Conservation (phyloP, 2,113 vertebrate genomes). For the Ploceus nigricollis region DNA sequence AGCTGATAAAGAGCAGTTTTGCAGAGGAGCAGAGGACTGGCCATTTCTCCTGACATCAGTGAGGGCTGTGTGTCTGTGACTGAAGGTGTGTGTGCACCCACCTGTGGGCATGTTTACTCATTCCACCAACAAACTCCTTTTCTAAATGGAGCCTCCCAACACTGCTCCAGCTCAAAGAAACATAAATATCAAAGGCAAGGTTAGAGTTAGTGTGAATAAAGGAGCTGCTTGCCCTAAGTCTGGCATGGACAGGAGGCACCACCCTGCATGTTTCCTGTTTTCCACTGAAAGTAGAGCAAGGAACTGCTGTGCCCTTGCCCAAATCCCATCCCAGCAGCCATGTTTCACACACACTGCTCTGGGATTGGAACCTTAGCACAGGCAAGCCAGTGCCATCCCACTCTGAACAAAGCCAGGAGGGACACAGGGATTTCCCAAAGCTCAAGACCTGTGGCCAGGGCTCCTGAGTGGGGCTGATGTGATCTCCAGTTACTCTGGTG, state of each 20-base stretch:
- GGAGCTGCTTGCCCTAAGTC: background rate
- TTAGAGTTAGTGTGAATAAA: background rate
- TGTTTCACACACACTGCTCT: background rate
- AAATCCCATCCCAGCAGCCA: background rate
- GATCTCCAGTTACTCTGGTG: background rate
- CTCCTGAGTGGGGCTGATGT: background rate
- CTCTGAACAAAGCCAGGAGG: background rate
- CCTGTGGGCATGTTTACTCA: accelerated
- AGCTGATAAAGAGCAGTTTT: background rate
- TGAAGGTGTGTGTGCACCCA: background rate
- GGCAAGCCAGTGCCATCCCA: accelerated
- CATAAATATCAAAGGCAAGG: slow-evolving; percentile 11
- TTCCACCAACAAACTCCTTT: background rate
- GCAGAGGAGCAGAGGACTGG: background rate
- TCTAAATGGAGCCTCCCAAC: background rate
- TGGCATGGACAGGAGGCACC: slow-evolving; percentile 19
- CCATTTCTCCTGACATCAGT: background rate
- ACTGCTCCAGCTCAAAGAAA: background rate
- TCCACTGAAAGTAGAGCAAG: background rate
- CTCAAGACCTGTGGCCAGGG: no score
- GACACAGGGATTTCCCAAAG: background rate
- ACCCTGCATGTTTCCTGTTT: slow-evolving; percentile 45
- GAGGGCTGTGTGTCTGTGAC: background rate
- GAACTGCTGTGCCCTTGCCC: background rate
- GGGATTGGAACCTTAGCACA: background rate